Conservation (phyloP, 1,140 invertebrate species). For the Delia radicum region DNA sequence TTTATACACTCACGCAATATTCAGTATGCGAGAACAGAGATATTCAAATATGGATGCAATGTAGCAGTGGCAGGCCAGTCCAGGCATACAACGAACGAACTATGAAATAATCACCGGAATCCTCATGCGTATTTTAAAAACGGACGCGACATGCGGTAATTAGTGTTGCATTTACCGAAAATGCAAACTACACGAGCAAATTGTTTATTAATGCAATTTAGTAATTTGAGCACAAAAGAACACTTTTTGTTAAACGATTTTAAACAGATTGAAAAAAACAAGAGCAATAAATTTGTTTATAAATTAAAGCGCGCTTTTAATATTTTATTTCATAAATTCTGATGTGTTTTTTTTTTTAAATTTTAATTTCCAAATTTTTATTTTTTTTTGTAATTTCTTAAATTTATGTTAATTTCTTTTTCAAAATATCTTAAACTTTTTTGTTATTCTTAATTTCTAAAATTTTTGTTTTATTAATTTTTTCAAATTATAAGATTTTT, state of each 20-base stretch:
- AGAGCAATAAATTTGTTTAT: background rate
- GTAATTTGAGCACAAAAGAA: too few relatives aligned
- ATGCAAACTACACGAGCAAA: background rate
- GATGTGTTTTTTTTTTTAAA: background rate
- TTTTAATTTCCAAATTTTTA: too few relatives aligned
- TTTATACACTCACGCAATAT: background rate
- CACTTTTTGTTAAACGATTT: background rate
- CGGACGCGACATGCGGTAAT: slow-evolving; percentile 12
- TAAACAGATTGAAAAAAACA: background rate
- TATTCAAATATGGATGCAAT: background rate
- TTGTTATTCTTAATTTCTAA: too few relatives aligned
- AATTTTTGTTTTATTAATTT: background rate
- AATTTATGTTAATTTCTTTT: too few relatives aligned
- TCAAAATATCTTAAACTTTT: too few relatives aligned
- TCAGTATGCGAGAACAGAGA: background rate
- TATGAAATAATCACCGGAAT: slow-evolving; percentile 2
- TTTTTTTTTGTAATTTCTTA: too few relatives aligned
- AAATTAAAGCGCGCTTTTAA: background rate
- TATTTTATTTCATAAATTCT: background rate
- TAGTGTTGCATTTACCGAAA: background rate
- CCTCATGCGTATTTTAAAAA: slow-evolving; percentile 4
- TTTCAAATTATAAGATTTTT: too few relatives aligned
- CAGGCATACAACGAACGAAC: background rate
- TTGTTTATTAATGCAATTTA: background rate
- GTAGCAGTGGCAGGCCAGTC: background rate